phyloP scores from a whole-genome alignment of 2,888 invertebrate species.

The Ferrisia virgata region DNA sequence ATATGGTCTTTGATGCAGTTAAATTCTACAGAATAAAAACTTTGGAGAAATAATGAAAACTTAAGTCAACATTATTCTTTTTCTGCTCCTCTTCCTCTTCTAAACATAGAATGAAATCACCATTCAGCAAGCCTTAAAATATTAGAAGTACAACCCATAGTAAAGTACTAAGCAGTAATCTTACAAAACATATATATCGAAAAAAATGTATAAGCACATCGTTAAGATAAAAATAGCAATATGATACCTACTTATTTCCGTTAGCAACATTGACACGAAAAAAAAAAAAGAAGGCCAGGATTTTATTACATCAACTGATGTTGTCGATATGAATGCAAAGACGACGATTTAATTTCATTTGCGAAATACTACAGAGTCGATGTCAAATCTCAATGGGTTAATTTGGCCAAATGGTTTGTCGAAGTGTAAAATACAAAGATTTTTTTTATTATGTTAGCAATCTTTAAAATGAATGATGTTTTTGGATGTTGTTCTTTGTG shows the following conservation, averaged over 20 bases:
- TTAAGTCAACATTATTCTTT: too few species aligned
- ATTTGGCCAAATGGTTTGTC: slow-evolving; percentile 10
- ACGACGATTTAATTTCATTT: neutral
- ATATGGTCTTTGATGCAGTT: too few species aligned
- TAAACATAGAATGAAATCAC: neutral
- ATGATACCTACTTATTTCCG: neutral
- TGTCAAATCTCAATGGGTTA: neutral
- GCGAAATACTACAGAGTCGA: neutral
- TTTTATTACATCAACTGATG: neutral
- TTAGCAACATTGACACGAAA: neutral
- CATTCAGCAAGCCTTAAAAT: too few species aligned
- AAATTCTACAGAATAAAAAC: neutral
- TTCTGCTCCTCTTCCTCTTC: too few species aligned
- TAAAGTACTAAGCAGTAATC: neutral
- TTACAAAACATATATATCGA: neutral
- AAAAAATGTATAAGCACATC: neutral
- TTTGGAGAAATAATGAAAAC: neutral
- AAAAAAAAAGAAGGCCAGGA: neutral
- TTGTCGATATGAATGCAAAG: neutral
- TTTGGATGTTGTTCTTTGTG: neutral
- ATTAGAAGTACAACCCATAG: too few species aligned
- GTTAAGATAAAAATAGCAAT: neutral
- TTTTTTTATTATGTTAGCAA: slow-evolving; percentile 11
- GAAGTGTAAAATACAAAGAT: slow-evolving; percentile 10
- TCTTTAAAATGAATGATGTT: slow-evolving; percentile 18